These are phyloP conservation scores for Varanus komodoensis DNA, from an alignment of 2,113 vertebrate species.

Conservation along the genomic window DNA sequence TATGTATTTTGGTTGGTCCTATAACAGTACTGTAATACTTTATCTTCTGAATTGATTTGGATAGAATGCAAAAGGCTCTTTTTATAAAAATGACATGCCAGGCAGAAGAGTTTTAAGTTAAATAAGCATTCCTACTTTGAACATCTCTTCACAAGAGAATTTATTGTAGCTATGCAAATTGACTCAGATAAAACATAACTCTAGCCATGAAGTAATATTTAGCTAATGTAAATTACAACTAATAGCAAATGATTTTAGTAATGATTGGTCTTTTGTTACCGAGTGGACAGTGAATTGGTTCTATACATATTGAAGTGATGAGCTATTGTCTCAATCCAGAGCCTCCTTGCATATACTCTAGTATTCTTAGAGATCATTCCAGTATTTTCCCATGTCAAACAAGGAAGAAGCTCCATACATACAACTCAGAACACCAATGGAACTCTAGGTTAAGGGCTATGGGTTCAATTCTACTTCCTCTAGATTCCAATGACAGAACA, in stretches of 20 bases:
- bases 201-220: background rate
- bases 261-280: background rate
- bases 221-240: background rate
- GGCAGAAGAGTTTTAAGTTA: background rate
- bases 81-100: background rate
- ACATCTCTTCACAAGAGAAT: background rate
- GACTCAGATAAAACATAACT: background rate
- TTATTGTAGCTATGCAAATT: background rate
- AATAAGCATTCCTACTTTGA: background rate
- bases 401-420: background rate
- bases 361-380: background rate
- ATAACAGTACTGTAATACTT: background rate
- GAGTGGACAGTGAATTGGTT: background rate
- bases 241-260: background rate
- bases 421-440: background rate
- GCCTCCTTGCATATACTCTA: background rate
- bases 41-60: background rate
- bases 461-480: background rate
- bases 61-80: background rate
- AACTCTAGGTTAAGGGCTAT: background rate
- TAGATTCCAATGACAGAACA: background rate
- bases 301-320: background rate
- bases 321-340: background rate
- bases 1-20: background rate
- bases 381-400: no score